A percentile compares a stretch with the other conserved stretches of the same genome.
phyloP scores from a whole-genome alignment of 2,888 invertebrate genomes.

The Himalopsyche japonica region DNA sequence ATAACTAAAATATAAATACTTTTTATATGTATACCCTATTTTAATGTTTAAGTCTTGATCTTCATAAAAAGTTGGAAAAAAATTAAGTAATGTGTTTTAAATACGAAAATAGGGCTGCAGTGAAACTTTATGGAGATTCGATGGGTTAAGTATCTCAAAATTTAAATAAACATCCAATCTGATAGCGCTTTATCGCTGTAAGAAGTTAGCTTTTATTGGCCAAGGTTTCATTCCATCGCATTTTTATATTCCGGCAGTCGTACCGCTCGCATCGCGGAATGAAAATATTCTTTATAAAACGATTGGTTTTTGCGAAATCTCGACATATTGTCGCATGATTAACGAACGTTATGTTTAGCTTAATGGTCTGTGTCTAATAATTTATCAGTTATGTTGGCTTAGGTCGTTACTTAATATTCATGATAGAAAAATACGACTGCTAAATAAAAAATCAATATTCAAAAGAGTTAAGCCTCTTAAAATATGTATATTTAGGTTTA shows the following conservation, averaged over 20 bases:
- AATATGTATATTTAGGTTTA: background rate
- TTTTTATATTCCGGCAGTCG: conserved; percentile 1
- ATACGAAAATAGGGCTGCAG: too few relatives aligned
- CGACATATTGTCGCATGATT: conserved; percentile 2
- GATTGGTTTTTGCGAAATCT: background rate
- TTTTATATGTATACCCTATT: too few relatives aligned
- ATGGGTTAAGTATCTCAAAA: background rate
- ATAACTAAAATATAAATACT: too few relatives aligned
- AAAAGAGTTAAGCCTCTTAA: background rate
- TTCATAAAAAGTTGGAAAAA: too few relatives aligned
- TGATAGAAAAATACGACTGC: background rate
- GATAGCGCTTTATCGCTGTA: background rate
- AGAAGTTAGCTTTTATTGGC: conserved; percentile 11
- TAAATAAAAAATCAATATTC: background rate
- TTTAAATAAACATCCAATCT: conserved; percentile 8
- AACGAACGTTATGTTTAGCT: background rate
- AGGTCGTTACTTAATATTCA: background rate
- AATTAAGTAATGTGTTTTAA: too few relatives aligned
- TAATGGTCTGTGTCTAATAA: background rate
- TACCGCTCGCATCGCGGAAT: background rate
- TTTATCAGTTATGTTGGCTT: background rate
- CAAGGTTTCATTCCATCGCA: background rate
- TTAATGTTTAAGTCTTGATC: too few relatives aligned
- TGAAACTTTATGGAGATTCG: background rate
- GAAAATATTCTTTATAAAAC: background rate